Evolutionary conservation across 37 sponge, comb jelly and placozoan genomes (phyloP), one percentile per base, ranked within the genome.

Genomic region (Oscarella lobularis): DNA sequence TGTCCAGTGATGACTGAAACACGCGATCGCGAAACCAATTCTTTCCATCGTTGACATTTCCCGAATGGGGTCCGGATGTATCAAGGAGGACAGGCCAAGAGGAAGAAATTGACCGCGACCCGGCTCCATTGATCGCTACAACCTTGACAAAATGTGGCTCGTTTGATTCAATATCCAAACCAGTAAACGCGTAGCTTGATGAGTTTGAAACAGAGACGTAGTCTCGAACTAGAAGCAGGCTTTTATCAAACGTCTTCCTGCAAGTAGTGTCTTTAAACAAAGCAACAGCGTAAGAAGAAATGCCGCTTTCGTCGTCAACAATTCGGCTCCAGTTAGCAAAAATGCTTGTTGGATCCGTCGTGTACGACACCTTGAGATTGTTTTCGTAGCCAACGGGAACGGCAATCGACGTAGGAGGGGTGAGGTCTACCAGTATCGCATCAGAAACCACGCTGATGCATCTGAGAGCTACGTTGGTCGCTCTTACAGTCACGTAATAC

Each of bases 401-500:
- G 3, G 14, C 31, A 20, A 72, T 71, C 30, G 40, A 2, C 31
- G 40, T 0, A 5, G 94, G 94, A 40, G 85, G 75, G 3, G 90
- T 84, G 35, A 41, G 40, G 68, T 93, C 94, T 35, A 93, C 68
- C 2, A 82, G 6, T 2, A 78, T 79, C 3, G 83, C 40, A 1
- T 66, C 2, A 0, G 78, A 75, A 20, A 5, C 35, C 0, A 73
- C 67, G 1, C 85, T 40, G 0, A 82, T 32, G 69, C 94, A 93
- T 35, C 83, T 81, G 20, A 75, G 68, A 0, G 90, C 85, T 66
- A 89, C 75, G 66, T 93, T 88, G 0, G 85, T 31, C 6, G 80
- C 90, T 77, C 94, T 60, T 38, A 93, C 38, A 41, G 81, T 75
- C 27, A 87, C 80, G 65, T 82, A 93, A 75, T 93, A 93, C 0